Base-by-base conservation (phyloP, 2,797 vertebrate genomes). In the Epinephelus awoara region DNA sequence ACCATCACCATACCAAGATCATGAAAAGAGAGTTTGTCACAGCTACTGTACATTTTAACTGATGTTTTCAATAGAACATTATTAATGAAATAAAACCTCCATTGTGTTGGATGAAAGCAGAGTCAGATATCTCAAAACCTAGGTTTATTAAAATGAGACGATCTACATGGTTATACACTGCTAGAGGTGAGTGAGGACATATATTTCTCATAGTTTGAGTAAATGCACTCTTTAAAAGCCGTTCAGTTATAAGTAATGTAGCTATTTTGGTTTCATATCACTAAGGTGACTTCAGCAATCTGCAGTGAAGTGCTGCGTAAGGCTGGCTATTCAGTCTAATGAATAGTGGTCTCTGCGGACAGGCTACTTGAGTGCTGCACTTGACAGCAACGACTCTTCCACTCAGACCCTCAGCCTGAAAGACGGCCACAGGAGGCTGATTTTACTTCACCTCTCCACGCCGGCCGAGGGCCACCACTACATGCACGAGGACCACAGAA, bases 351-450 rank as follows among this genome's bases (percentile, higher is more conserved):
- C 72, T 58, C 63, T 67, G 77, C 81, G 77, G 67, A 81, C 63
- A 3, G 55, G 38, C 46, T 8, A 70, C 34, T 51, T 77, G 57
- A 93, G 86, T 52, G 82, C 75, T 56, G 67, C 80, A 88, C 83
- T 91, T 70, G 77, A 91, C 87, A 65, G 77, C 74, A 44, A 65
- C 42, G 79, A 78, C 73, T 84, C 79, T 71, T 80, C 74, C 79
- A 88, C 87, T 80, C 61, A 79, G 25, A 73, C 79, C 80, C 77
- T 82, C 82, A 50, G 70, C 38, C 78, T 78, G 65, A 73, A 69
- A 77, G 69, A 66, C 8, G 19, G 55, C 82, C 6, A 57, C 77
- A 47, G 86, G 82, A 85, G 80, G 77, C 74, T 78, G 84, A 87
- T 88, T 84, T 81, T 54, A 38, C 59, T 25, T 62, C 64, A 63